Base-by-base conservation (phyloP, 2,888 invertebrate species). In the Drosophila quasianomalipes region DNA sequence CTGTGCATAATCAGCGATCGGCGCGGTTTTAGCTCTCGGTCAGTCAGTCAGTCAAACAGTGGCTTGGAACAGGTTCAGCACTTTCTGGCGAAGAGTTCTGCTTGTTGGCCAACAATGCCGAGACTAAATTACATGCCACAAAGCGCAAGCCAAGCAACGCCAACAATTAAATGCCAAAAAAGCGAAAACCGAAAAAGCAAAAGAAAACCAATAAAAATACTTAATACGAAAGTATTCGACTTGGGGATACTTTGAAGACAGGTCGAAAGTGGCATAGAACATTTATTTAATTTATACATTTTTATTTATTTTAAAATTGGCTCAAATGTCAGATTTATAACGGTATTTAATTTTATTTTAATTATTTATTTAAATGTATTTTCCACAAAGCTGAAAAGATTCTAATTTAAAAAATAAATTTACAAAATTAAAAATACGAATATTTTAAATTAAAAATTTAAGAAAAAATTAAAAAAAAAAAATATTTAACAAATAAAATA, bases 11-110 rank as follows among this genome's bases (percentile, higher is more conserved):
- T 71, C 52, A 58, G 22, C 37, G 70, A 63, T 54, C 59, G 58
- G 65, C 39, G 26, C 59, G 58, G 65, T 49, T 26, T 52, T 53
- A 55, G 51, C 65, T 80, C 64, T 83, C 71, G 78, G 83, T 82
- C 83, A 78, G 81, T 82, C 81, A 73, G 72, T 73, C 81, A 73
- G 72, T 73, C 72, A 83, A 71, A 71, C 67, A 63, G 52, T 70
- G 14, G 49, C 54, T 52, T 14, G 37, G 53, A 72, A 72, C 72
- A 72, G 66, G 66, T 74, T 67, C 44, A 67, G 22, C 66, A 70
- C 60, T 66, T 65, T 66, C 37, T 62, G 70, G 65, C 65, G 19
- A 44, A 60, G 55, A 44, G 31, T 58, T 39, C 49, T 59, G 28
- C 41, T 51, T 39, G 19, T 16, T 69, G 71, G 64, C 63, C 71